Conservation (phyloP, 1,140 invertebrate species). For the Zaprionus africanus region DNA sequence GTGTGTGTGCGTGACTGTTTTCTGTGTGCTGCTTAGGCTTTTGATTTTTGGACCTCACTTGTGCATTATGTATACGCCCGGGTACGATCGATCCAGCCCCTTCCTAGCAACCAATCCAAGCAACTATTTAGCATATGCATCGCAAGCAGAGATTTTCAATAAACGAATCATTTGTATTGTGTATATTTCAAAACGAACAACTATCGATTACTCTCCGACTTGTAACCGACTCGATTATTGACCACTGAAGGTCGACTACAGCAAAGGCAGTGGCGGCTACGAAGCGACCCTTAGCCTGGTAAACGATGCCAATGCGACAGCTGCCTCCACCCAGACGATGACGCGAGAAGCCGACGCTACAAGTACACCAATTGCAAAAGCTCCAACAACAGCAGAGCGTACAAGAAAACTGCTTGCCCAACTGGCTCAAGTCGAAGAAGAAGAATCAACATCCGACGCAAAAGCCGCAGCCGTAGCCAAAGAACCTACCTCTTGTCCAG, state of each 20-base stretch:
- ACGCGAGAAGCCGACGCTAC: constrained; percentile 25
- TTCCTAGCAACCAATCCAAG: constrained; percentile 15
- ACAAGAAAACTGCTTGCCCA: constrained; percentile 23
- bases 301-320: constrained; percentile 32
- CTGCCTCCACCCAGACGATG: constrained; percentile 9
- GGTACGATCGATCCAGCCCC: background rate
- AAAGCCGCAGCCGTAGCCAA: constrained; percentile 14
- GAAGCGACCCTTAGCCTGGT: constrained; percentile 40
- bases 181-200: constrained; percentile 28
- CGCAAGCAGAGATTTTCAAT: constrained; percentile 16
- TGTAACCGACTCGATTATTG: constrained; percentile 6
- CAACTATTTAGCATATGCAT: background rate
- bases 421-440: constrained; percentile 13
- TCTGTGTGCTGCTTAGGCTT: constrained; percentile 17
- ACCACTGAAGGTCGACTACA: constrained; percentile 72
- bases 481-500: constrained; percentile 15
- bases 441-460: constrained; percentile 8
- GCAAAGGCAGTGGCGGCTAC: constrained; percentile 40
- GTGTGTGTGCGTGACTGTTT: constrained; percentile 13
- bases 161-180: constrained; percentile 31
- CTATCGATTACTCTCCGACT: background rate
- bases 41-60: constrained; percentile 18
- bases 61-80: constrained; percentile 36
- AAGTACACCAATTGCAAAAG: constrained; percentile 20
- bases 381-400: constrained; percentile 38